A percentile compares a stretch with the other conserved stretches of the same genome.
Conservation (phyloP, 2,113 vertebrate genomes). For the Ceyx margarethae region DNA sequence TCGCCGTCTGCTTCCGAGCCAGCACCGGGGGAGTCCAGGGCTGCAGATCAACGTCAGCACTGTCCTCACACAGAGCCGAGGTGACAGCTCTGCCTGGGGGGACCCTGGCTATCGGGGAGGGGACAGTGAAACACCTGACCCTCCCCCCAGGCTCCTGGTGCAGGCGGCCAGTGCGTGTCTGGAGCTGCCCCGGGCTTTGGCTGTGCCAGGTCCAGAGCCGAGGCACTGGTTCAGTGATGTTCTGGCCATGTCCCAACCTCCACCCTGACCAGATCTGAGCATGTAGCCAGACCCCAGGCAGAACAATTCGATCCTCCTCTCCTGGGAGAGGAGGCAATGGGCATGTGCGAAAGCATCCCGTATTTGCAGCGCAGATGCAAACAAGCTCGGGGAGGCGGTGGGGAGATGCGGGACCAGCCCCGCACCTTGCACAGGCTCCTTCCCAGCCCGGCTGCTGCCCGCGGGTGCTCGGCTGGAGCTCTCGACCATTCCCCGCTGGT, state of each 20-base stretch:
- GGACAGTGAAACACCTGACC: not conserved
- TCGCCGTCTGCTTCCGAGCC: rapidly evolving
- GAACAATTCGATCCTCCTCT: rapidly evolving
- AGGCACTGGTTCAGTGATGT: not conserved
- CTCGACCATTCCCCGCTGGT: rapidly evolving
- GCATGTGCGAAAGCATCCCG: rapidly evolving
- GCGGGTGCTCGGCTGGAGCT: not conserved
- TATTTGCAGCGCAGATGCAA: rapidly evolving
- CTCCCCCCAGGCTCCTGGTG: rapidly evolving
- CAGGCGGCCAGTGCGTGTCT: not conserved
- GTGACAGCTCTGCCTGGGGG: not conserved
- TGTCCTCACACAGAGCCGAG: rapidly evolving
- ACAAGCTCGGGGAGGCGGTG: rapidly evolving
- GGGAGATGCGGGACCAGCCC: not conserved
- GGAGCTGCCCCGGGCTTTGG: not conserved
- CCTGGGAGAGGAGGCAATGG: not conserved
- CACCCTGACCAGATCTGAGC: rapidly evolving
- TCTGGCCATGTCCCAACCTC: no score
- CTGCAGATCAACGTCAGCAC: not conserved
- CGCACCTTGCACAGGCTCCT: not conserved
- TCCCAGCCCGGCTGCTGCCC: not conserved
- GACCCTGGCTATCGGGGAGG: not conserved
- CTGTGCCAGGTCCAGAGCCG: rapidly evolving
- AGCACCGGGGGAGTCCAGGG: rapidly evolving
- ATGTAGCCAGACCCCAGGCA: not conserved